Base-by-base conservation (phyloP, 2,888 invertebrate genomes). In the Schizaphis graminum region DNA sequence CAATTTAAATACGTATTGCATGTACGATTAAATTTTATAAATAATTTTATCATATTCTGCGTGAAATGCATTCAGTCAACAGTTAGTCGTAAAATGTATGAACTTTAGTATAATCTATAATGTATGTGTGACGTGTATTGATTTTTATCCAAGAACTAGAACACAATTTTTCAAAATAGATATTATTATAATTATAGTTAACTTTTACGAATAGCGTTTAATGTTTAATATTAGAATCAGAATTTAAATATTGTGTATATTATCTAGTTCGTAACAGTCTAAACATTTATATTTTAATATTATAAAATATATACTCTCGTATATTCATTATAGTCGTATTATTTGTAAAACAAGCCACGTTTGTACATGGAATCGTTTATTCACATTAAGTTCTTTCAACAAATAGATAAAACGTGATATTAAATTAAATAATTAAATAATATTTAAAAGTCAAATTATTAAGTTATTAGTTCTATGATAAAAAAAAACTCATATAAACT, bases 101-200 rank as follows among this genome's bases (percentile, higher is more conserved):
- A 35, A 28, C n/a, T n/a, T 35, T 35, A 7, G 35, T 35, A 77
- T 77, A 35, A 35, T 35, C 21, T 21, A 35, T 35, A 77, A 77
- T 35, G 77, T 24, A 21, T 8, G 21, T 77, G 35, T 35, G 77
- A 21, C 3, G 21, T 77, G 35, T 35, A 35, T 77, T 77, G 77
- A 77, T 77, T 77, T 77, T 77, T 35, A 77, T 77, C 77, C 77
- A 77, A 35, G 77, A 77, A 21, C 77, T 77, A 77, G 77, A 77
- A 35, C 77, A 77, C 21, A 35, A 77, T 77, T 77, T 77, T 35
- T 41, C 35, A 77, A 77, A 77, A 77, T 77, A 77, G 77, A 77
- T 35, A 47, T 47, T 47, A 47, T 47, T 47, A n/a, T 67, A 11
- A 49, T 49, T 35, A 35, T 35, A 67, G 67, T 77, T 35, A n/a